Evolutionary conservation across 1,140 invertebrate species (phyloP).

Genomic region (Orchesella cincta): DNA sequence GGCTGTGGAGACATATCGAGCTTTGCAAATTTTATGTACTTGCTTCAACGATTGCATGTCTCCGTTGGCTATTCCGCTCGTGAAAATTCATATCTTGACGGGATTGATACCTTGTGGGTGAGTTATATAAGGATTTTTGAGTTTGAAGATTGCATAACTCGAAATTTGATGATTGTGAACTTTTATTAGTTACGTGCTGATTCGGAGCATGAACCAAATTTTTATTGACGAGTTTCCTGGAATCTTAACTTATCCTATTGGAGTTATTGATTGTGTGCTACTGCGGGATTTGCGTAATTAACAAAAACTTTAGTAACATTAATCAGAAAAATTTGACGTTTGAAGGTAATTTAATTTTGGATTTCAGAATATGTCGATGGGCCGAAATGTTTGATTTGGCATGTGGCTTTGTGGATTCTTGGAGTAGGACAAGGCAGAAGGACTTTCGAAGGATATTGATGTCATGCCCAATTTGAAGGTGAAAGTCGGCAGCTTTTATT

Average conservation of each 20-base stretch:
- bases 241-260: slow-evolving; percentile 26
- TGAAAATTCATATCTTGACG: not conserved
- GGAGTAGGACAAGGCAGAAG: slow-evolving; percentile 21
- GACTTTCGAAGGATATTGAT: slow-evolving; percentile 7
- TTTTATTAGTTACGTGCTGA: slow-evolving; percentile 20
- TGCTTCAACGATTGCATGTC: slow-evolving; percentile 13
- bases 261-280: slow-evolving; percentile 20
- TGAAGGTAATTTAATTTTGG: no score
- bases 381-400: slow-evolving; percentile 31
- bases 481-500: slow-evolving; percentile 20
- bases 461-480: slow-evolving; percentile 27
- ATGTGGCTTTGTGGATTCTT: slow-evolving; percentile 18
- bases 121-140: no score
- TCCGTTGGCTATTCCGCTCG: slow-evolving; percentile 14
- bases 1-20: not conserved
- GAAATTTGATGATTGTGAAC: no score
- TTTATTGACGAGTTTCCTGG: slow-evolving; percentile 37
- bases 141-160: no score
- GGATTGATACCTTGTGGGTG: slow-evolving; percentile 3
- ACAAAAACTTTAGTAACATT: no score
- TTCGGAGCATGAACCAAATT: slow-evolving; percentile 15
- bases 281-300: slow-evolving; percentile 18
- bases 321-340: slow-evolving; percentile 30
- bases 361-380: not conserved
- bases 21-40: slow-evolving; percentile 1